Percentiles rank a stretch among this genome's conserved stretches.
phyloP scores from a whole-genome alignment of 2,113 vertebrate species.

The Rhinichthys klamathensis region DNA sequence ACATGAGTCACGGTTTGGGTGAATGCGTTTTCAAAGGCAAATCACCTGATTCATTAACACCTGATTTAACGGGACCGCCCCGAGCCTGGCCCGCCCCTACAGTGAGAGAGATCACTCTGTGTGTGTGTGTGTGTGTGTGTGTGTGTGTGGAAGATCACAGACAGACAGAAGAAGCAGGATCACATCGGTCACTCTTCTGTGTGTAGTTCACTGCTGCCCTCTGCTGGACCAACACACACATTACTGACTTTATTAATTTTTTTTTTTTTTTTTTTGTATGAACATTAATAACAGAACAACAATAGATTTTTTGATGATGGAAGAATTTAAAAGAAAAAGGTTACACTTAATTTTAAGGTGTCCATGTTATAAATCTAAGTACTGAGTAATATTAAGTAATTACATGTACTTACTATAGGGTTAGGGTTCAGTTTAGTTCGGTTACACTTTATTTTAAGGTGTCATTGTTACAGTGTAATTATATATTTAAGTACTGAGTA shows the following conservation, averaged over 20 bases:
- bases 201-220: conserved; percentile 27
- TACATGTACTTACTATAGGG: too few species aligned
- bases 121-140: too few species aligned
- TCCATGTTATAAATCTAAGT: too few species aligned
- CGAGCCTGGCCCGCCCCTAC: neutral
- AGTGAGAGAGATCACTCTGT: too few species aligned
- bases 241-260: neutral
- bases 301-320: neutral
- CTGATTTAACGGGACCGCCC: neutral
- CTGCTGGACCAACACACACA: conserved; percentile 27
- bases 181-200: neutral
- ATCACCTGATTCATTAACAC: conserved; percentile 7
- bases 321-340: neutral
- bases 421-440: too few species aligned
- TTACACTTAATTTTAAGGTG: too few species aligned
- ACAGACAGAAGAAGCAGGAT: too few species aligned
- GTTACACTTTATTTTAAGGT: too few species aligned
- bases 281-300: neutral
- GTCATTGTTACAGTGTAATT: too few species aligned
- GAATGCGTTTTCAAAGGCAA: neutral
- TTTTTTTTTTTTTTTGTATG: neutral
- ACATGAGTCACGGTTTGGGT: conserved; percentile 13
- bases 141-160: too few species aligned
- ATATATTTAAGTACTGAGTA: too few species aligned
- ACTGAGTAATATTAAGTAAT: too few species aligned